Conservation (phyloP, 2,113 vertebrate species). For the Laticauda colubrina region DNA sequence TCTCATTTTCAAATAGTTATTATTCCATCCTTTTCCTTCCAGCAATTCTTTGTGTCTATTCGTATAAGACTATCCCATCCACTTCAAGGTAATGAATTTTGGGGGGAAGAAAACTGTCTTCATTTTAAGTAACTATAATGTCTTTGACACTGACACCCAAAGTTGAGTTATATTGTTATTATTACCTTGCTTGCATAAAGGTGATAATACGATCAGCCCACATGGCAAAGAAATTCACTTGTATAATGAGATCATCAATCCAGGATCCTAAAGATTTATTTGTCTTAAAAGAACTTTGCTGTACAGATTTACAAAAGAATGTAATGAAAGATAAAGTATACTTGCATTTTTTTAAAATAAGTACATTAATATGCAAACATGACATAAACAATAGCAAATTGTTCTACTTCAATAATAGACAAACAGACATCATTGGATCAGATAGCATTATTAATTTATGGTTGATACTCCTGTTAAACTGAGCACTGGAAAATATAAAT, state of each 20-base stretch:
- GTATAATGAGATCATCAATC: constrained; percentile 59
- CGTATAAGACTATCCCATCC: background rate
- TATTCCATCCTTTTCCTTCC: background rate
- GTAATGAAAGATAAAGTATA: constrained; percentile 14
- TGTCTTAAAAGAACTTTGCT: constrained; percentile 62
- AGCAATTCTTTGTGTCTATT: background rate
- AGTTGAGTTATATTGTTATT: background rate
- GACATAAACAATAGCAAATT: background rate
- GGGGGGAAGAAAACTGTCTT: background rate
- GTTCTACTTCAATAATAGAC: background rate
- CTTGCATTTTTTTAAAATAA: background rate
- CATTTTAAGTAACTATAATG: background rate
- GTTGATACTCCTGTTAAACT: background rate
- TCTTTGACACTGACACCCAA: background rate
- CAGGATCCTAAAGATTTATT: constrained; percentile 61
- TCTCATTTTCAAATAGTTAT: background rate
- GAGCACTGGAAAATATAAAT: background rate
- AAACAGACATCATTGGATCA: background rate
- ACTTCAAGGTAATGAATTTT: background rate
- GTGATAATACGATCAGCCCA: constrained; percentile 58
- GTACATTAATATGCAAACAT: background rate
- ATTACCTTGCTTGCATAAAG: constrained; percentile 51
- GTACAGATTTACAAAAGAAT: background rate
- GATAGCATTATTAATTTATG: background rate
- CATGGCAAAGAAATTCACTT: constrained; percentile 63